These are phyloP conservation scores for Patella caerulea DNA, from an alignment of 2,888 invertebrate genomes.

Conservation along the genomic window DNA sequence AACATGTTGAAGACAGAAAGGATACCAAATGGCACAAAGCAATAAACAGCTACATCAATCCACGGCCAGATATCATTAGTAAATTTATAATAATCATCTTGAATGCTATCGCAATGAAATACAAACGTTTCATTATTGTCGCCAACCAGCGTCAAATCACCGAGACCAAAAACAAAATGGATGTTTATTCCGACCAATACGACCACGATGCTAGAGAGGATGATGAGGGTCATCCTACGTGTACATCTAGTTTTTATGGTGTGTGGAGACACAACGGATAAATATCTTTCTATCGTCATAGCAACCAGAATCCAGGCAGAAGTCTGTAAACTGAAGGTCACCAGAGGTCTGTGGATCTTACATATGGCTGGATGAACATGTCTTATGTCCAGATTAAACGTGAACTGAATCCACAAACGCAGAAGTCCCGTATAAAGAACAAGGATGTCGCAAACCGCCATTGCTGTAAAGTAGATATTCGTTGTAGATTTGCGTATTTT, in stretches of 20 bases:
- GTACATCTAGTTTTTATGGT: slow-evolving; percentile 2
- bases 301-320: slow-evolving; percentile 24
- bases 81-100: slow-evolving; percentile 12
- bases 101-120: background rate
- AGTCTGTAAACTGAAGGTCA: slow-evolving; percentile 14
- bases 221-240: background rate
- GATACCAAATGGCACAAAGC: slow-evolving; percentile 13
- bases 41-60: background rate
- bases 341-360: background rate
- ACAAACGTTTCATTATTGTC: background rate
- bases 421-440: slow-evolving; percentile 26
- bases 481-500: background rate
- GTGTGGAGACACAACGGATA: slow-evolving; percentile 15
- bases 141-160: background rate
- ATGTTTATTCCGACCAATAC: background rate
- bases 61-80: slow-evolving; percentile 4
- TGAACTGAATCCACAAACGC: slow-evolving; percentile 9
- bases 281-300: slow-evolving; percentile 16
- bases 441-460: slow-evolving; percentile 31
- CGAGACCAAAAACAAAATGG: slow-evolving; percentile 2
- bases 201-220: background rate
- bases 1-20: slow-evolving; percentile 11
- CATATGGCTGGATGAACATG: background rate
- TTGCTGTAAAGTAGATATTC: slow-evolving; percentile 23
- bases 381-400: background rate